Evolutionary conservation across 1,140 invertebrate species (phyloP), one percentile per base, ranked within the genome.

Genomic region (Coelopa frigida): DNA sequence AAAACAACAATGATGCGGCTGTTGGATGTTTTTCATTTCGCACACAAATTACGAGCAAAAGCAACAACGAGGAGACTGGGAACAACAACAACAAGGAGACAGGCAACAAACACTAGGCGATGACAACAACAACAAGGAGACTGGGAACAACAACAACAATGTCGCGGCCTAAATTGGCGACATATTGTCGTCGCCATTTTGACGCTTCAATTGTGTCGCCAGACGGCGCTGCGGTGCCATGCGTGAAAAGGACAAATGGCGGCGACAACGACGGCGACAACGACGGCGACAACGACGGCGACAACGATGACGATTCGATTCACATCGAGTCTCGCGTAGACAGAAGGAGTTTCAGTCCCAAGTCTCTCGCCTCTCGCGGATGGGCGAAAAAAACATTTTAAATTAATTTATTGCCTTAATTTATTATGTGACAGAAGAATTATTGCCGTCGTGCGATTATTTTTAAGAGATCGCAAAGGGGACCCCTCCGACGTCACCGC

Each of bases 181-280:
- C 59, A 62, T 59, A 62, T 62, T 62, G 59, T 55, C 59, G 59
- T 57, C 59, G 59, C 59, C 59, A 62, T 59, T 62, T 62, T 59
- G 59, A 59, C 57, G 55, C 44, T 41, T 41, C 39, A 41, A 41
- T 41, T 41, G 39, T 55, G 38, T 23, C 48, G 55, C 49, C 50
- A 38, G 54, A 49, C 50, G 45, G 6, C 33, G 18, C n/a, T n/a
- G n/a, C n/a, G n/a, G n/a, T n/a, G n/a, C n/a, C n/a, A n/a, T n/a
- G n/a, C n/a, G n/a, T n/a, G n/a, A n/a, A n/a, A n/a, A n/a, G n/a
- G n/a, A n/a, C n/a, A n/a, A n/a, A n/a, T n/a, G n/a, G n/a, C n/a
- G n/a, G 36, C 36, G 22, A 37, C n/a, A 37, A 38, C 36, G 24
- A 38, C 5, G 24, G 8, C 1, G 24, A 38, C 17, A 38, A 21